Conservation (phyloP, 2,888 invertebrate species). For the Steromphala cineraria region DNA sequence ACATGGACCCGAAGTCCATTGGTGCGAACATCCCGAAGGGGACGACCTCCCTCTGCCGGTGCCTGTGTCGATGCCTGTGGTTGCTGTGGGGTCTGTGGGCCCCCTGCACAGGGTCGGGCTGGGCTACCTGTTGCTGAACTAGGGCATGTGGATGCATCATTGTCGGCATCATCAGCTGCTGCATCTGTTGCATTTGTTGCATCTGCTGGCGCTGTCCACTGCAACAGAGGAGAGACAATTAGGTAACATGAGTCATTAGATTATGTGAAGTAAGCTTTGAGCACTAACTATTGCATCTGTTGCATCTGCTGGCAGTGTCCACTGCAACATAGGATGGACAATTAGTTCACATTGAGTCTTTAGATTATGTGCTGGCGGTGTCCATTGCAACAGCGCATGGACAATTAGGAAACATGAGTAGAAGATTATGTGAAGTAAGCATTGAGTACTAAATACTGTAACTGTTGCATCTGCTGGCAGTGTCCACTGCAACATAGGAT, state of each 20-base stretch:
- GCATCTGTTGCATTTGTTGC: conserved; percentile 55
- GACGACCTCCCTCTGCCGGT: conserved; percentile 24
- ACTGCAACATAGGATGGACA: conserved; percentile 32
- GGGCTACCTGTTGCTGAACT: conserved; percentile 3
- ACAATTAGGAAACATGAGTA: too few species aligned
- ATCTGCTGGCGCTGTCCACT: conserved; percentile 56
- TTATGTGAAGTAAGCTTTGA: too few species aligned
- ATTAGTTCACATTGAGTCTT: too few species aligned
- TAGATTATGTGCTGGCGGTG: conserved; percentile 58
- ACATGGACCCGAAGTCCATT: conserved; percentile 48
- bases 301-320: conserved; percentile 56
- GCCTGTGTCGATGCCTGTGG: background rate
- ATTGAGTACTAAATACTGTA: too few species aligned
- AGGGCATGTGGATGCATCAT: background rate
- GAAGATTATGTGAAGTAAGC: too few species aligned
- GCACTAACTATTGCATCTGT: conserved; percentile 53
- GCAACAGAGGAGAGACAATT: too few species aligned
- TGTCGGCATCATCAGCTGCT: conserved; percentile 43
- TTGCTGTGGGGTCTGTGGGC: background rate
- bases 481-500: conserved; percentile 44
- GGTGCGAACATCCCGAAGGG: conserved; percentile 42
- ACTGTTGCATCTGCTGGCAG: conserved; percentile 54
- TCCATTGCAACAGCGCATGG: too few species aligned
- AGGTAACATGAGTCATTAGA: too few species aligned
- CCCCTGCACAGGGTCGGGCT: background rate